These are phyloP conservation scores for Tricholauxania praeusta DNA, from an alignment of 2,888 invertebrate species.

Conservation along the genomic window DNA sequence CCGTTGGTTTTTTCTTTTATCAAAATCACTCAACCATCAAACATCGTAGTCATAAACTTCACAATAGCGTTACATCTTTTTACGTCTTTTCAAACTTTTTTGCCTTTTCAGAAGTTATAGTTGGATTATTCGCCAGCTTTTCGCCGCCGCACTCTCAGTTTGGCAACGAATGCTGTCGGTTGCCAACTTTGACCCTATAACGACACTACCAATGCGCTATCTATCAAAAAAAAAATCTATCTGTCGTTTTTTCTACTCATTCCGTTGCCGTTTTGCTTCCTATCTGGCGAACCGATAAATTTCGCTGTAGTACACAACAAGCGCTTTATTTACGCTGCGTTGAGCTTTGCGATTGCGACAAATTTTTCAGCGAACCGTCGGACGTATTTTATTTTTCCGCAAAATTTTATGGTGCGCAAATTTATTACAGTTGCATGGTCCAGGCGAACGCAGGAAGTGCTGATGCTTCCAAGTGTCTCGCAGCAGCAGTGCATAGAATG, in stretches of 20 bases:
- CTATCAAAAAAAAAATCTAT: not conserved
- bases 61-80: not conserved
- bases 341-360: slow-evolving; percentile 56
- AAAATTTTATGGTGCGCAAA: slow-evolving; percentile 67
- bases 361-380: slow-evolving; percentile 21
- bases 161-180: too few relatives aligned
- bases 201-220: too few relatives aligned
- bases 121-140: too few relatives aligned
- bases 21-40: slow-evolving; percentile 63
- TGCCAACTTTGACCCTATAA: too few relatives aligned
- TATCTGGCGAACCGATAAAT: slow-evolving; percentile 28
- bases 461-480: slow-evolving; percentile 8
- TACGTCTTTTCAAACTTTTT: too few relatives aligned
- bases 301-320: slow-evolving; percentile 21
- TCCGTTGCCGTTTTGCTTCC: slow-evolving; percentile 1
- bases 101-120: too few relatives aligned
- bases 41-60: slow-evolving; percentile 47
- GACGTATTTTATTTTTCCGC: slow-evolving; percentile 59
- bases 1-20: slow-evolving; percentile 16
- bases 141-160: too few relatives aligned
- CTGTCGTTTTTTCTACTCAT: slow-evolving; percentile 1
- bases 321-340: slow-evolving; percentile 63
- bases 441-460: slow-evolving; percentile 15
- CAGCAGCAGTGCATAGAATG: slow-evolving; percentile 24
- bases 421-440: slow-evolving; percentile 57